Conservation (phyloP, 1,140 invertebrate genomes). For the Sycophila sp. region DNA sequence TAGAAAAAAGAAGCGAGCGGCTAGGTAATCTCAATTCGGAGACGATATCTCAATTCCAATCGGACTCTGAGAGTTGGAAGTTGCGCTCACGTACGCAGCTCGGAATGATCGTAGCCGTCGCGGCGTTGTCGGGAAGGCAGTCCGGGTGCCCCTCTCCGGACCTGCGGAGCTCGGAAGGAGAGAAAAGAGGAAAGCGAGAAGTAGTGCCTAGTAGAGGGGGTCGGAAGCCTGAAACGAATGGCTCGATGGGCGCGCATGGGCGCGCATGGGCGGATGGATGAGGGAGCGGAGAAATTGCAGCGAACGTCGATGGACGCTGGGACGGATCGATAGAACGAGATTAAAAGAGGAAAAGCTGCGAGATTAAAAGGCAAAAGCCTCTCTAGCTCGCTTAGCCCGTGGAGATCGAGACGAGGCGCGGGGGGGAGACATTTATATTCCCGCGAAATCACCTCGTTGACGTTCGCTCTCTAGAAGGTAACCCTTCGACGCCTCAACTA, state of each 20-base stretch:
- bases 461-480: neutral
- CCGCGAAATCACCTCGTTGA: constrained; percentile 24
- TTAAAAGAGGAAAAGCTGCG: constrained; percentile 56
- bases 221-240: too few species aligned
- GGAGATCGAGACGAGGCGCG: constrained; percentile 39
- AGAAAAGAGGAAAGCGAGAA: neutral
- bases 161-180: neutral
- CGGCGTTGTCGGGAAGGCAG: neutral
- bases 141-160: neutral
- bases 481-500: neutral
- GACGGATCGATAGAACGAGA: constrained; percentile 50
- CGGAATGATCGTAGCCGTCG: neutral
- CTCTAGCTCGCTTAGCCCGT: neutral
- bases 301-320: constrained; percentile 33
- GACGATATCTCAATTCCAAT: constrained; percentile 8
- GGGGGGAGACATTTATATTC: constrained; percentile 53
- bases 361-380: constrained; percentile 55
- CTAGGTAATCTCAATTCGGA: neutral
- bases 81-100: constrained; percentile 1
- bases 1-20: neutral
- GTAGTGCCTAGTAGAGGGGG: too few species aligned
- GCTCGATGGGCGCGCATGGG: too few species aligned
- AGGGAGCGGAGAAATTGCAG: constrained; percentile 49
- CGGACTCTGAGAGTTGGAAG: neutral
- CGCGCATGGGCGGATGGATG: constrained; percentile 28